phyloP scores from a whole-genome alignment of 2,113 vertebrate genomes.

The Pogona vitticeps region DNA sequence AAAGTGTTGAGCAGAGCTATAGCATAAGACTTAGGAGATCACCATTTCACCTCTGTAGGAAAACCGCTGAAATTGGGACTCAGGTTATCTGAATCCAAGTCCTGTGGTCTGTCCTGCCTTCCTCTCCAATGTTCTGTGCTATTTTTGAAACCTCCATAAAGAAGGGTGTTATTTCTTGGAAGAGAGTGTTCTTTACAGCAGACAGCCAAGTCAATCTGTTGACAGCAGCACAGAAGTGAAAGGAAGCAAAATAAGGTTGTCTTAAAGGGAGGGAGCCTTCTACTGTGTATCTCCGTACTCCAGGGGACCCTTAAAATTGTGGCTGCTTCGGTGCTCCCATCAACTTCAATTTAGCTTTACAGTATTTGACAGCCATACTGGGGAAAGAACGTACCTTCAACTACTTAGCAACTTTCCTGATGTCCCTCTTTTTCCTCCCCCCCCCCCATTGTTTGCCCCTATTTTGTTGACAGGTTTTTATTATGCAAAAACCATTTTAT shows the following conservation, averaged over 20 bases:
- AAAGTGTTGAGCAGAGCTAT: no score
- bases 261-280: neutral
- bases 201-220: neutral
- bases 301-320: slow-evolving; percentile 20
- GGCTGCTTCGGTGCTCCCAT: slow-evolving; percentile 11
- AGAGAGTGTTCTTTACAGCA: slow-evolving; percentile 3
- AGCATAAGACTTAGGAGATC: neutral
- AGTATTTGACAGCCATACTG: slow-evolving; percentile 3
- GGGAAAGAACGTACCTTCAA: neutral
- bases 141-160: neutral
- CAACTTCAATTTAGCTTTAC: slow-evolving; percentile 29
- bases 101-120: neutral
- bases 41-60: neutral
- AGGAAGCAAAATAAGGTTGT: slow-evolving; percentile 11
- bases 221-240: neutral
- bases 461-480: no score
- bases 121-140: neutral
- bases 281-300: neutral
- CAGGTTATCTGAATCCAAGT: neutral
- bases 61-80: neutral
- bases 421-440: neutral
- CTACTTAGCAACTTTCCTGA: neutral
- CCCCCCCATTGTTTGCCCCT: neutral
- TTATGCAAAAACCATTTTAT: no score
- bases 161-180: neutral